phyloP scores from a whole-genome alignment of 2,797 vertebrate genomes.

The Enteromius unitaeniatus region DNA sequence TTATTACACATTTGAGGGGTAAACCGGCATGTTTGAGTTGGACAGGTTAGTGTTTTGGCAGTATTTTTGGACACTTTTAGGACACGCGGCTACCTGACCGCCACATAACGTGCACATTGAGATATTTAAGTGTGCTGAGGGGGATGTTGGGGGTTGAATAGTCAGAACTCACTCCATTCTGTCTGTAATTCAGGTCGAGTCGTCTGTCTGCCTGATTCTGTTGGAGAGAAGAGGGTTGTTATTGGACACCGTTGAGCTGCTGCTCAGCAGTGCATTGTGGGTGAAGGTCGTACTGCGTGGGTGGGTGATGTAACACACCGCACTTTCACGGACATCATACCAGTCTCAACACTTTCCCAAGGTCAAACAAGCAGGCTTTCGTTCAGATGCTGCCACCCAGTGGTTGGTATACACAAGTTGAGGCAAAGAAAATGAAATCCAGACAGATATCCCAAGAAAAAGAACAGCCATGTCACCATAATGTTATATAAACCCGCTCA shows the following conservation, averaged over 20 bases:
- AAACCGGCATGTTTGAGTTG: not conserved
- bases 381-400: slow-evolving; percentile 42
- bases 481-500: not conserved
- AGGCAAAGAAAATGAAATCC: not conserved
- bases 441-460: not conserved
- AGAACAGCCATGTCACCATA: not conserved
- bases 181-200: slow-evolving; percentile 70
- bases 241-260: slow-evolving; percentile 58
- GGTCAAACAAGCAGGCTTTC: slow-evolving; percentile 38
- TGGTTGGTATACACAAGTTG: slow-evolving; percentile 42
- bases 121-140: slow-evolving; percentile 49
- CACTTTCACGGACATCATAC: slow-evolving; percentile 13
- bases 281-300: slow-evolving; percentile 55
- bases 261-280: slow-evolving; percentile 63
- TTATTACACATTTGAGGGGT: not conserved
- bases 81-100: not conserved
- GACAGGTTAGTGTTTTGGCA: not conserved
- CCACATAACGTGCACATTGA: not conserved
- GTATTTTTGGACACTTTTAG: not conserved
- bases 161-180: slow-evolving; percentile 81
- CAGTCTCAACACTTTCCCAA: slow-evolving; percentile 33
- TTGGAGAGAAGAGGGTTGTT: slow-evolving; percentile 76
- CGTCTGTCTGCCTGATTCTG: slow-evolving; percentile 78
- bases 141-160: slow-evolving; percentile 61
- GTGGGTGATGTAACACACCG: slow-evolving; percentile 45